Base-by-base conservation (phyloP, 2,113 vertebrate genomes). In the Ammodramus savannarum region DNA sequence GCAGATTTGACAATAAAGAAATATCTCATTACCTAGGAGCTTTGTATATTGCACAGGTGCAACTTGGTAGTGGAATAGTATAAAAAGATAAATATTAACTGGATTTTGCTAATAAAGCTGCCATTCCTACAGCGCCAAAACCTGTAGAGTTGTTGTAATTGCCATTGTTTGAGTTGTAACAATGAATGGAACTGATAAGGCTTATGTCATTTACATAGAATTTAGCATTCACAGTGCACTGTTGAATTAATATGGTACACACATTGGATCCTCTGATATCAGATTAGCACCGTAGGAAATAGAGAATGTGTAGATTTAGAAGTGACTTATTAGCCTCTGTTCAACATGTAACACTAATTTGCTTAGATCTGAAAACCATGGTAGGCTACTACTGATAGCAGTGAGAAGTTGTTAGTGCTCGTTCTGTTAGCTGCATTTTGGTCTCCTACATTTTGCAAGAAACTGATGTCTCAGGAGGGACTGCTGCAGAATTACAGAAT, bases 111-210 rank as follows among this genome's bases (percentile, higher is more conserved):
- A 95, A 93, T 97, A 76, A 96, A 90, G 95, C 96, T 97, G 91
- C 94, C 95, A 89, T 93, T 95, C 92, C 87, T 91, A 34, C 82
- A 41, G 29, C 26, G 46, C 85, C 93, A 96, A 96, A 98, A 92
- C 95, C 95, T 96, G 93, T 78, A 63, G 80, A 96, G 81, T 85
- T 90, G 88, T 93, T 97, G 86, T 97, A 97, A 97, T 98, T 97
- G 96, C 80, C 13, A 29, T 97, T 97, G 96, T 98, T 98, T 97
- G 96, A 96, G 84, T 95, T 98, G 96, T 97, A 96, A 96, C 74
- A 94, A 97, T 97, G 97, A 97, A 96, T 90, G 93, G 89, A 96
- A 96, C 92, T 94, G 97, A 97, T 97, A 97, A 96, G 93, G 91
- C 90, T 97, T 96, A 96, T 93, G 86, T 93, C 84, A 81, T 97